These are phyloP conservation scores for Poeciliopsis occidentalis DNA, from an alignment of 2,113 vertebrate genomes.

Conservation along the genomic window DNA sequence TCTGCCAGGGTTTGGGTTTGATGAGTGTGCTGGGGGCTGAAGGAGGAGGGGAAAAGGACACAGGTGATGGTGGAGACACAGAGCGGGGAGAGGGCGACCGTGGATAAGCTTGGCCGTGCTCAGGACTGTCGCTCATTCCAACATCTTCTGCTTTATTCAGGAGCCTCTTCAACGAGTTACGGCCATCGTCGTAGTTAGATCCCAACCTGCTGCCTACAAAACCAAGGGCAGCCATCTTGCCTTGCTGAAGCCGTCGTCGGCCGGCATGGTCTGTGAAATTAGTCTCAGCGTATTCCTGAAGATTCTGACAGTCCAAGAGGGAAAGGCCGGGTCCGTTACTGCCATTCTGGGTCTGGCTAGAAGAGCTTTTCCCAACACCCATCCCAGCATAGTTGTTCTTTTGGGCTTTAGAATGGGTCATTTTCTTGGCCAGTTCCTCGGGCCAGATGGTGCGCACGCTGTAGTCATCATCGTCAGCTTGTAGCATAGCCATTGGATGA, in stretches of 20 bases:
- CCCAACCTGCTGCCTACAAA: conserved; percentile 73
- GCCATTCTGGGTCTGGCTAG: conserved; percentile 59
- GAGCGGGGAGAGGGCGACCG: conserved; percentile 67
- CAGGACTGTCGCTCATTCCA: conserved; percentile 56
- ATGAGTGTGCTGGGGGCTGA: conserved; percentile 77
- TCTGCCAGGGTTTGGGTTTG: conserved; percentile 76
- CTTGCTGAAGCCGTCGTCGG: conserved; percentile 79
- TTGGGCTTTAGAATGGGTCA: conserved; percentile 78
- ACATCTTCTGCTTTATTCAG: conserved; percentile 71
- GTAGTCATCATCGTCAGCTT: conserved; percentile 81
- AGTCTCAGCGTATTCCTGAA: conserved; percentile 75
- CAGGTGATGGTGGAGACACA: conserved; percentile 69
- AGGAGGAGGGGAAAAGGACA: conserved; percentile 77
- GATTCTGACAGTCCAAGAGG: conserved; percentile 83
- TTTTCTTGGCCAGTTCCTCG: conserved; percentile 84
- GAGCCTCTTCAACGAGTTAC: conserved; percentile 79
- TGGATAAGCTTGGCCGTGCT: conserved; percentile 67
- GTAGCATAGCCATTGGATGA: conserved; percentile 59
- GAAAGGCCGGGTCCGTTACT: conserved; percentile 68
- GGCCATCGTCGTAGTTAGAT: conserved; percentile 63
- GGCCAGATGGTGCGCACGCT: conserved; percentile 86
- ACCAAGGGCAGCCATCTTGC: conserved; percentile 82
- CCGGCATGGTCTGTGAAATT: conserved; percentile 78
- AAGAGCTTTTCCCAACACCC: conserved; percentile 51
- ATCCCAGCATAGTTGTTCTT: conserved; percentile 66